Base-by-base conservation (phyloP, 64 coral and sea anemone genomes). In the Porites lutea region DNA sequence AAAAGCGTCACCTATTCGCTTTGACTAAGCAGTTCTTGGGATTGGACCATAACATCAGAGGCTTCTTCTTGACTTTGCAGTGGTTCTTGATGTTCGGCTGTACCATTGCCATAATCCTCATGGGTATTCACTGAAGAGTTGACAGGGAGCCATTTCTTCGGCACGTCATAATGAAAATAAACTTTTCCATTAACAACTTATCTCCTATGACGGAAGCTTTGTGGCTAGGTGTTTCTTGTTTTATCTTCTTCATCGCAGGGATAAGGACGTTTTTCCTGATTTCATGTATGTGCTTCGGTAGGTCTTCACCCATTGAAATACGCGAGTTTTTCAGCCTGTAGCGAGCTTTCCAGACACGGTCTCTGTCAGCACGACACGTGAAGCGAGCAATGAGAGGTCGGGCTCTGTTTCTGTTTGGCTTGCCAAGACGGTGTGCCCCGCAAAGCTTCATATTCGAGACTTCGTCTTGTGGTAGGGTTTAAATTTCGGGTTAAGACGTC, bases 261-360 rank as follows among this genome's bases (percentile, higher is more conserved):
- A 71, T 63, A 37, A 87, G 84, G 6, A 88, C 65, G 37, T 72
- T 88, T 75, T 13, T 88, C 65, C 65, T 49, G 19, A 75, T 88
- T 72, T 88, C 86, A 53, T 71, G 65, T 16, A 72, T 59, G 22
- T 60, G 64, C 67, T 62, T 52, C 52, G 86, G 69, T 48, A 88
- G 37, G 14, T 88, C 68, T 20, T 88, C 86, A 48, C 86, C 67
- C 19, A 88, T 75, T 73, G 47, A 51, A 5, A 88, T 74, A 43
- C 19, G 44, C 70, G 66, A 57, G 13, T 15, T 60, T 50, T 75
- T 74, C 70, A 75, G 11, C 6, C 7, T 88, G 37, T 52, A 52
- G 8, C 70, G 46, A 59, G 86, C 86, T 75, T 54, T 59, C 16
- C 65, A 88, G 8, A 74, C 46, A 6, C 54, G 65, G 4, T 88